A percentile compares a stretch with the other conserved stretches of the same genome.
Evolutionary conservation across 2,888 invertebrate species (phyloP).

Genomic region (Beris chalybata): DNA sequence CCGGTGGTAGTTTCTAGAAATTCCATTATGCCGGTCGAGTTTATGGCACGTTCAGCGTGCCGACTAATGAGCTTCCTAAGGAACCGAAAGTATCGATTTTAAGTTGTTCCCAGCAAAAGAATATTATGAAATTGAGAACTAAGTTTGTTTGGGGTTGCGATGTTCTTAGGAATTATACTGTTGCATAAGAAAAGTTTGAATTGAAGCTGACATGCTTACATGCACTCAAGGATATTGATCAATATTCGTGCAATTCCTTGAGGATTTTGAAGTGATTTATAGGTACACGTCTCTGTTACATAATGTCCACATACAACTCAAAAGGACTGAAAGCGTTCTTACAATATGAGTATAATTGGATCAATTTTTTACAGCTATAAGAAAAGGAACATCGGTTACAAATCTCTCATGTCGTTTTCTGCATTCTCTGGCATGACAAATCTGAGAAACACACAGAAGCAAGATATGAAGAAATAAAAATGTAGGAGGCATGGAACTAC

Average conservation of each 20-base stretch:
- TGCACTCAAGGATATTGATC: too few relatives aligned
- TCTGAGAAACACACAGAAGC: neutral
- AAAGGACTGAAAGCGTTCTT: constrained; percentile 1
- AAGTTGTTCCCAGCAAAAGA: constrained; percentile 14
- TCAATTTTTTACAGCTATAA: neutral
- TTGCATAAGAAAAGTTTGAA: too few relatives aligned
- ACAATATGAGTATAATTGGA: neutral
- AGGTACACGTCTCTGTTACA: neutral
- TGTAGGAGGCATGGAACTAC: too few relatives aligned
- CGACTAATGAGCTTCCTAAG: constrained; percentile 35
- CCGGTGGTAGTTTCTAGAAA: constrained; percentile 11
- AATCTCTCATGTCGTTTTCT: constrained; percentile 9
- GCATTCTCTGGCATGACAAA: constrained; percentile 7
- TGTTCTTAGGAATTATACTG: too few relatives aligned
- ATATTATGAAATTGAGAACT: constrained; percentile 29
- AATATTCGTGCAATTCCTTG: too few relatives aligned
- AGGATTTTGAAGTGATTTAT: too few relatives aligned
- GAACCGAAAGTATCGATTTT: constrained; percentile 15
- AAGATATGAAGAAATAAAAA: too few relatives aligned
- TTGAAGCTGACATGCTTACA: too few relatives aligned
- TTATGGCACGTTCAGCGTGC: constrained; percentile 35
- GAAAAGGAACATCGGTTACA: constrained; percentile 1
- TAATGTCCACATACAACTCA: neutral
- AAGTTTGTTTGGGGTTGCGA: neutral
- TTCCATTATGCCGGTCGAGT: constrained; percentile 34